A percentile compares a stretch with the other conserved stretches of the same genome.
Conservation (phyloP, 2,888 invertebrate genomes). For the Bellardia bayeri region DNA sequence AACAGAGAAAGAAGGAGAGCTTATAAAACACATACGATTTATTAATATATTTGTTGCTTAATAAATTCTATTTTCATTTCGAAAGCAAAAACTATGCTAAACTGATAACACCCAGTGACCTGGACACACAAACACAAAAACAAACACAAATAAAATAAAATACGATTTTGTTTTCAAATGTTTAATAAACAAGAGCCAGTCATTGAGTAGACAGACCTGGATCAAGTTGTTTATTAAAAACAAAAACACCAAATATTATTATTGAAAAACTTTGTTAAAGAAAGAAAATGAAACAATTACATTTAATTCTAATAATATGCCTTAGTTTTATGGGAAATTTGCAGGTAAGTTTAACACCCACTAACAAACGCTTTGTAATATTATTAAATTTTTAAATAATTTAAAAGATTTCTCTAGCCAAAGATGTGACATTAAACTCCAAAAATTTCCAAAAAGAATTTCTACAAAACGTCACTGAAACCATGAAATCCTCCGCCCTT, state of each 20-base stretch:
- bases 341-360: conserved; percentile 20
- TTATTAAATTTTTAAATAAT: no score
- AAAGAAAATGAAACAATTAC: conserved; percentile 35
- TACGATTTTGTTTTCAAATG: neutral
- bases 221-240: conserved; percentile 14
- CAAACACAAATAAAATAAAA: neutral
- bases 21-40: neutral
- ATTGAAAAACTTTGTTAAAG: neutral
- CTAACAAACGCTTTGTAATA: neutral
- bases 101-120: conserved; percentile 60
- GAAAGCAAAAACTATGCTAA: conserved; percentile 16
- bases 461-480: conserved; percentile 55
- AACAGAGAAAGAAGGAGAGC: neutral
- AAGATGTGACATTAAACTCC: conserved; percentile 43
- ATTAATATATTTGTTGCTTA: conserved; percentile 5
- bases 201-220: conserved; percentile 5
- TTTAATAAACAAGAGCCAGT: conserved; percentile 3
- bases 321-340: neutral
- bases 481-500: conserved; percentile 60
- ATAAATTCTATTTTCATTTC: conserved; percentile 1
- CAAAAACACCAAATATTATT: neutral
- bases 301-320: neutral
- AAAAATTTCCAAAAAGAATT: conserved; percentile 71
- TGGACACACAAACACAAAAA: neutral
- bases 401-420: conserved; percentile 21